These are phyloP conservation scores for Grus americana DNA, from an alignment of 2,113 vertebrate species.

Conservation along the genomic window DNA sequence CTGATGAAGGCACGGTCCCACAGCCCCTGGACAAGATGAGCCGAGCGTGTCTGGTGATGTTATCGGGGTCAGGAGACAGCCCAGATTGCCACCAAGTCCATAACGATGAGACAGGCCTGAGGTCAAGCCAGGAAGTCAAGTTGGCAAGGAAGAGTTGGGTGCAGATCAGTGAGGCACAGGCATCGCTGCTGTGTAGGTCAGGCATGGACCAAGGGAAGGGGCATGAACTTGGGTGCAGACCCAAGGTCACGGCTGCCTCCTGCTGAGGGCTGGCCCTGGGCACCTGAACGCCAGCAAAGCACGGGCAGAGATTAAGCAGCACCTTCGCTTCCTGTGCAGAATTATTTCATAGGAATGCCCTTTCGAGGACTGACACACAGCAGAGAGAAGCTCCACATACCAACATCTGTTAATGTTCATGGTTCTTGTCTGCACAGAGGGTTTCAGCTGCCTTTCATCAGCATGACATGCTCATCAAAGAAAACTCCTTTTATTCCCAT, in stretches of 20 bases:
- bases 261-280: not conserved
- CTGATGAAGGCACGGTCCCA: not conserved
- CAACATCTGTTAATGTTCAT: not conserved
- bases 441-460: conserved; percentile 24
- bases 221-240: not conserved
- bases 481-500: not conserved
- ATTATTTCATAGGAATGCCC: not conserved
- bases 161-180: not conserved
- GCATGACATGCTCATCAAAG: not conserved
- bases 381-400: not conserved
- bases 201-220: not conserved
- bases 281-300: not conserved
- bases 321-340: not conserved
- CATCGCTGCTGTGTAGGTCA: accelerated
- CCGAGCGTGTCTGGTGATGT: accelerated
- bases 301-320: not conserved
- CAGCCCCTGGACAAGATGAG: not conserved
- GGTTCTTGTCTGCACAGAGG: not conserved
- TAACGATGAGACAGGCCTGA: not conserved
- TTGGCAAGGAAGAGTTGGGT: not conserved
- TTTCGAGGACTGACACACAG: not conserved
- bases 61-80: not conserved
- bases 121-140: not conserved
- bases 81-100: no score
- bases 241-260: not conserved